Evolutionary conservation across 2,113 vertebrate genomes (phyloP).

Genomic region (Cololabis saira): DNA sequence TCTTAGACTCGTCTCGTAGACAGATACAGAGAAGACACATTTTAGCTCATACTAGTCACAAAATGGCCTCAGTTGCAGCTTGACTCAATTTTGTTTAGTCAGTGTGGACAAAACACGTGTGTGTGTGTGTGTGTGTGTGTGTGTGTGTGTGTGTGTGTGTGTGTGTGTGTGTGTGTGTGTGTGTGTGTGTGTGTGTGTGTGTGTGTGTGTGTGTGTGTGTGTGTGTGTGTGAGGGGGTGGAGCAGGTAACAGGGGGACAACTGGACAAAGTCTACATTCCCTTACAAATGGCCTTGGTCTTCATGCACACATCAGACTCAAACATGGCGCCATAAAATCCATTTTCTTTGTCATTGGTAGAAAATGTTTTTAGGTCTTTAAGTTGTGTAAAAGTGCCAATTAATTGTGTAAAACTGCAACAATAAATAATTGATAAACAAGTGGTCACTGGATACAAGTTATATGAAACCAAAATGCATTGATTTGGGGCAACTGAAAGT

Average conservation of each 20-base stretch:
- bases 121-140: constrained; percentile 16
- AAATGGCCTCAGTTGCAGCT: constrained; percentile 62
- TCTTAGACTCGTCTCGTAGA: constrained; percentile 47
- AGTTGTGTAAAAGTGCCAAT: background rate
- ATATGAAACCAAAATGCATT: too few species aligned
- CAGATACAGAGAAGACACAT: constrained; percentile 52
- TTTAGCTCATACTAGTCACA: constrained; percentile 38
- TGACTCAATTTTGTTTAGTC: constrained; percentile 51
- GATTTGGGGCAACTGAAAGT: too few species aligned
- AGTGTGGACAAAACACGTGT: constrained; percentile 44
- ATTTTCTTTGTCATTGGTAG: background rate
- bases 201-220: constrained; percentile 28
- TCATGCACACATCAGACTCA: constrained; percentile 30
- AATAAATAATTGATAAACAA: background rate
- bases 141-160: constrained; percentile 35
- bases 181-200: constrained; percentile 30
- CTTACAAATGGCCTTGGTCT: constrained; percentile 75
- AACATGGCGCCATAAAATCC: constrained; percentile 17
- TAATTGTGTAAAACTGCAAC: too few species aligned
- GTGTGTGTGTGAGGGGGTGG: constrained; percentile 58
- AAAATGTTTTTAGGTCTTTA: background rate
- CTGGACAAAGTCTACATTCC: constrained; percentile 83
- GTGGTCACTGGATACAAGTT: background rate
- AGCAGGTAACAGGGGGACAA: constrained; percentile 48
- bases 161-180: constrained; percentile 33